Percentiles rank a stretch among this genome's conserved stretches.
phyloP scores from a whole-genome alignment of 1,140 invertebrate genomes.

The Drosophila auraria region DNA sequence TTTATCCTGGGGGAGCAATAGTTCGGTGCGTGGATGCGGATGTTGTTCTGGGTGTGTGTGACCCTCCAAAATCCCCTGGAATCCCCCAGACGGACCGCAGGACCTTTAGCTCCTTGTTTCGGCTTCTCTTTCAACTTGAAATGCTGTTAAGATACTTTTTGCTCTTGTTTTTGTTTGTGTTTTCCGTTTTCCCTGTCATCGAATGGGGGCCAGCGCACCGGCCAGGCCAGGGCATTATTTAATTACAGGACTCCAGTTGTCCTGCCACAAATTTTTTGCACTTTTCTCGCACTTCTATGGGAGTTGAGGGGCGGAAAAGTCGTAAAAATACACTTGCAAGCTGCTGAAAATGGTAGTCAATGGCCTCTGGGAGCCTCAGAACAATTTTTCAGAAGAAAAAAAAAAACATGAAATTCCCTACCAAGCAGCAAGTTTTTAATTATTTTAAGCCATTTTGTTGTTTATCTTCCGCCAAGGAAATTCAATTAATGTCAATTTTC shows the following conservation, averaged over 20 bases:
- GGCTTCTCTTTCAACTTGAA: slow-evolving; percentile 64
- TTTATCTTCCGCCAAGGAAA: slow-evolving; percentile 3
- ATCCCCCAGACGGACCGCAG: slow-evolving; percentile 13
- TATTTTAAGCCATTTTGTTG: slow-evolving; percentile 52
- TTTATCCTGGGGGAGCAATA: slow-evolving; percentile 81
- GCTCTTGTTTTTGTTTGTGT: slow-evolving; percentile 35
- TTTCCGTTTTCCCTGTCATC: slow-evolving; percentile 11
- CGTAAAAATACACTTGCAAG: slow-evolving; percentile 69
- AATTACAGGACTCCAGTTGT: slow-evolving; percentile 57
- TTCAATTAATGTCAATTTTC: slow-evolving; percentile 58
- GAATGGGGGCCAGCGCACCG: slow-evolving; percentile 1
- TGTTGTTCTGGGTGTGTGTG: slow-evolving; percentile 21
- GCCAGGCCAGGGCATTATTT: slow-evolving; percentile 37
- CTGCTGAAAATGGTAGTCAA: slow-evolving; percentile 39
- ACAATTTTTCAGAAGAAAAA: slow-evolving; percentile 56
- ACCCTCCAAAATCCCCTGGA: slow-evolving; percentile 12
- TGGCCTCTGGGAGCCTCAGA: slow-evolving; percentile 70
- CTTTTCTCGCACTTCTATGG: slow-evolving; percentile 17
- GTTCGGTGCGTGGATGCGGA: slow-evolving; percentile 53
- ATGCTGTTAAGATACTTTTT: slow-evolving; percentile 74
- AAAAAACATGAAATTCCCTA: slow-evolving; percentile 9
- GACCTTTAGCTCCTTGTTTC: slow-evolving; percentile 23
- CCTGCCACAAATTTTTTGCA: slow-evolving; percentile 25
- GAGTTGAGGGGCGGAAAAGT: slow-evolving; percentile 8
- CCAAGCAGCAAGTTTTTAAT: slow-evolving; percentile 63